Evolutionary conservation across 2,888 invertebrate genomes (phyloP).

Genomic region (Choristoneura rosaceana): DNA sequence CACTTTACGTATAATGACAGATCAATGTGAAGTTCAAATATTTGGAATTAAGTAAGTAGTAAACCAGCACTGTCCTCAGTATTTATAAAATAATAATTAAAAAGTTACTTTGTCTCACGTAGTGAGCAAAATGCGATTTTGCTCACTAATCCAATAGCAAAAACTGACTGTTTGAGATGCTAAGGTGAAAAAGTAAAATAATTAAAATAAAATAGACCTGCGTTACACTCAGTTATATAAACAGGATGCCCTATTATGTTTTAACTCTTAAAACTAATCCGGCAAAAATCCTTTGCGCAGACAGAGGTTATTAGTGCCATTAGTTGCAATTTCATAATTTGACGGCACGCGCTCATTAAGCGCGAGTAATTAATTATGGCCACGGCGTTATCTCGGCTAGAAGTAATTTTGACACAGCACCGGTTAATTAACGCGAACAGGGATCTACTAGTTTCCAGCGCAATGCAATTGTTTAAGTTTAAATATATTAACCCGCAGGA

Average conservation of each 20-base stretch:
- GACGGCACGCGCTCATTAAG: slow-evolving; percentile 12
- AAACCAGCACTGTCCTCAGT: too few relatives aligned
- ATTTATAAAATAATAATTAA: too few relatives aligned
- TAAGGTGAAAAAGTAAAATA: too few relatives aligned
- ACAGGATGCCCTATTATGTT: slow-evolving; percentile 34
- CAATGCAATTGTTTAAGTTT: slow-evolving; percentile 16
- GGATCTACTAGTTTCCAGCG: slow-evolving; percentile 3
- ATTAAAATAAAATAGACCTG: too few relatives aligned
- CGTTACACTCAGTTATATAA: neutral
- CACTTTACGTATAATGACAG: too few relatives aligned
- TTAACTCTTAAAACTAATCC: too few relatives aligned
- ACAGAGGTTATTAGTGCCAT: slow-evolving; percentile 35
- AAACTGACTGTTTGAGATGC: too few relatives aligned
- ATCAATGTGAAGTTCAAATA: too few relatives aligned
- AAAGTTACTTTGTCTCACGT: too few relatives aligned
- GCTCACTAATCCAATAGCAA: too few relatives aligned
- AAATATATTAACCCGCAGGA: slow-evolving; percentile 20
- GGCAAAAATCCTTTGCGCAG: neutral
- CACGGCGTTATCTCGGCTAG: slow-evolving; percentile 43
- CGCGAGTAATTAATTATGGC: slow-evolving; percentile 19
- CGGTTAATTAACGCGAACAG: slow-evolving; percentile 48
- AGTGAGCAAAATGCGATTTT: too few relatives aligned
- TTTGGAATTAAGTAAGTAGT: too few relatives aligned
- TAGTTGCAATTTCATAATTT: slow-evolving; percentile 46
- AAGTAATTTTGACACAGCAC: slow-evolving; percentile 51